phyloP scores from a whole-genome alignment of 2,797 vertebrate genomes.

The Heteromormyrus szaboi region DNA sequence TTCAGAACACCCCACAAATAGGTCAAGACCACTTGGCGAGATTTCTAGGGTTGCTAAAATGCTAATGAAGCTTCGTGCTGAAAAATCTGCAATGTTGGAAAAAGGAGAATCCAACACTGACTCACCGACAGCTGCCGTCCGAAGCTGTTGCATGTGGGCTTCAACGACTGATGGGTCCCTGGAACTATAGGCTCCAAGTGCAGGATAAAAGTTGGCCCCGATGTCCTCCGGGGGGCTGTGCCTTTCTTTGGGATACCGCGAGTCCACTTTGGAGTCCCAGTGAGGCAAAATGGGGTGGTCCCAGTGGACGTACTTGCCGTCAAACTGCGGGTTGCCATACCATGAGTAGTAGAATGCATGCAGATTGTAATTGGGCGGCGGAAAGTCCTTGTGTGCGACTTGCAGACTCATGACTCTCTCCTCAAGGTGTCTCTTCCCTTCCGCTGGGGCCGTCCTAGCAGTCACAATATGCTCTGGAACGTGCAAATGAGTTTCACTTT shows the following conservation, averaged over 20 bases:
- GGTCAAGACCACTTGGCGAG: not conserved
- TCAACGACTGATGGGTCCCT: slow-evolving; percentile 81
- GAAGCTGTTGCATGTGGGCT: slow-evolving; percentile 88
- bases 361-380: slow-evolving; percentile 82
- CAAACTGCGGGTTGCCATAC: slow-evolving; percentile 86
- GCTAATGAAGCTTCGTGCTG: not conserved
- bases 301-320: slow-evolving; percentile 95
- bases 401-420: slow-evolving; percentile 44
- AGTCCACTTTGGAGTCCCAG: slow-evolving; percentile 85
- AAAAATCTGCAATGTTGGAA: not conserved
- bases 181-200: slow-evolving; percentile 89
- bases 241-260: slow-evolving; percentile 75
- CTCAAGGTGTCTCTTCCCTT: not conserved
- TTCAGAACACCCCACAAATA: not conserved
- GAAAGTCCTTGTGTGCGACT: slow-evolving; percentile 54
- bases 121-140: slow-evolving; percentile 84
- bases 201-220: slow-evolving; percentile 89
- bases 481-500: slow-evolving; percentile 37
- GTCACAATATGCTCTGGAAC: slow-evolving; percentile 21
- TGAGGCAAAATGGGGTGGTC: slow-evolving; percentile 82
- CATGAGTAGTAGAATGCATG: slow-evolving; percentile 91
- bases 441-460: not conserved
- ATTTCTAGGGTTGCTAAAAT: not conserved
- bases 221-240: slow-evolving; percentile 89
- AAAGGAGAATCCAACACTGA: not conserved